Evolutionary conservation across 2,888 invertebrate species (phyloP).

Genomic region (Drosophila mayaguana): DNA sequence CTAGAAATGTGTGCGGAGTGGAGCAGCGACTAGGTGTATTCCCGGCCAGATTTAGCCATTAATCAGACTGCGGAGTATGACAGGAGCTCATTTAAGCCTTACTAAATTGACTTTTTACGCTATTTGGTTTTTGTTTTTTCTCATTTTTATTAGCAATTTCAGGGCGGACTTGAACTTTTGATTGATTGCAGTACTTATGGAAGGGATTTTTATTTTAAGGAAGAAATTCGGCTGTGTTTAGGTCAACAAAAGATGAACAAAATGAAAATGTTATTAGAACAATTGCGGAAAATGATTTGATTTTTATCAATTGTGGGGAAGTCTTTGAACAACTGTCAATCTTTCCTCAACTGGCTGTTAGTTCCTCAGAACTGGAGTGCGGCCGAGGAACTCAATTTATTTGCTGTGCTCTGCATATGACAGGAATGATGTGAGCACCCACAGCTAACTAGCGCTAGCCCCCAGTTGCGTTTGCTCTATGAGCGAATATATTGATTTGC

Average conservation of each 20-base stretch:
- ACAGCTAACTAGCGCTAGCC: neutral
- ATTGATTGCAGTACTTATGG: neutral
- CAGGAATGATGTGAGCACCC: neutral
- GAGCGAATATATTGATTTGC: neutral
- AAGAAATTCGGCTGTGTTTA: too few species aligned
- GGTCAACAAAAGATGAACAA: neutral
- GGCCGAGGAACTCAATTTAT: neutral
- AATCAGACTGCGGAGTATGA: constrained; percentile 12
- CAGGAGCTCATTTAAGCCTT: constrained; percentile 15
- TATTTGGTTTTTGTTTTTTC: neutral
- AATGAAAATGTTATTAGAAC: neutral
- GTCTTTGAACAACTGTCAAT: neutral
- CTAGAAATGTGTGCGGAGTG: neutral
- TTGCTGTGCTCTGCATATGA: neutral
- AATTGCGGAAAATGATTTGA: neutral
- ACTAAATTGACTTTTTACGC: constrained; percentile 5
- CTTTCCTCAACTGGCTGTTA: neutral
- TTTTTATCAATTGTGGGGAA: neutral
- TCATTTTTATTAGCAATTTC: neutral
- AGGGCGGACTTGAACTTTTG: neutral
- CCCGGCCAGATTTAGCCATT: constrained; percentile 6
- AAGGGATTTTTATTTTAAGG: neutral
- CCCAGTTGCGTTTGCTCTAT: neutral
- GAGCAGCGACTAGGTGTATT: neutral
- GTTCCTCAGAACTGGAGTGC: neutral